These are phyloP conservation scores for Odontophorus gujanensis DNA, from an alignment of 2,113 vertebrate species.

Conservation along the genomic window DNA sequence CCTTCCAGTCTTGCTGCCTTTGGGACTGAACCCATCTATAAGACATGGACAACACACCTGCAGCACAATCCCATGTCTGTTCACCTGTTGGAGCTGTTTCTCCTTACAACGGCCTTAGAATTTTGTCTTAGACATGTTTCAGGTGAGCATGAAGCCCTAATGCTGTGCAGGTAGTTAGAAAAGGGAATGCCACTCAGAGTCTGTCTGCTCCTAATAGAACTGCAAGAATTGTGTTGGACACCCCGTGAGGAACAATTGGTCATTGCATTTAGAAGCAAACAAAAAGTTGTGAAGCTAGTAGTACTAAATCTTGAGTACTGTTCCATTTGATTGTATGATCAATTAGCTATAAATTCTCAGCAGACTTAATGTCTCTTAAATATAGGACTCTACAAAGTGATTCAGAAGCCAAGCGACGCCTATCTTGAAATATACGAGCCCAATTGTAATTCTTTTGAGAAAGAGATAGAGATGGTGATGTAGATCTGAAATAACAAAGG, in stretches of 20 bases:
- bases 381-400: background rate
- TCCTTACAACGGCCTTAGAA: background rate
- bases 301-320: background rate
- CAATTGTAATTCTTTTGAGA: background rate
- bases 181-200: background rate
- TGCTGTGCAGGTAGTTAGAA: background rate
- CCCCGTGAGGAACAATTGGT: background rate
- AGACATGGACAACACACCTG: background rate
- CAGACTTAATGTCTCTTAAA: background rate
- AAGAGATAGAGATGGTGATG: background rate
- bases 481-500: background rate
- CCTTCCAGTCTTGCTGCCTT: background rate
- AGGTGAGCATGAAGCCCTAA: background rate
- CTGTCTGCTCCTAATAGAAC: background rate
- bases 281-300: background rate
- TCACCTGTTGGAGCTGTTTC: background rate
- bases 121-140: background rate
- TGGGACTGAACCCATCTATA: slow-evolving; percentile 22
- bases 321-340: background rate
- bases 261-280: background rate
- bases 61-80: rapidly evolving
- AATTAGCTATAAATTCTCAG: background rate
- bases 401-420: background rate
- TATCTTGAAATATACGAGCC: background rate
- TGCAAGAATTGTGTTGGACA: background rate